These are phyloP conservation scores for Phengaris arion DNA, from an alignment of 2,888 invertebrate genomes.

Conservation along the genomic window DNA sequence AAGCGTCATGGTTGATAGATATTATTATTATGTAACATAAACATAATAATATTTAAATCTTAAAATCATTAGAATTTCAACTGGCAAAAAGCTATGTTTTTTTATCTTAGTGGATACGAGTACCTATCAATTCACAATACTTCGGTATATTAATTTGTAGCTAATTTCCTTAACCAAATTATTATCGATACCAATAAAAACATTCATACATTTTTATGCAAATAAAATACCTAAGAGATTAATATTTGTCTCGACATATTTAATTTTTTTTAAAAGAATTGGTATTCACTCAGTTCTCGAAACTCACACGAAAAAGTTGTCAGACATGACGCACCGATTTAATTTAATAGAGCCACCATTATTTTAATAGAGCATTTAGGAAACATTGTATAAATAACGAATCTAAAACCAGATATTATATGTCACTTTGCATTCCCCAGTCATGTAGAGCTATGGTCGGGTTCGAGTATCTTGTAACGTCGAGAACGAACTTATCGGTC, in stretches of 20 bases:
- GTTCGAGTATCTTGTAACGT: slow-evolving; percentile 22
- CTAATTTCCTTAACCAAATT: too few relatives aligned
- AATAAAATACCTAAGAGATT: not conserved
- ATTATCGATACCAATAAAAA: not conserved
- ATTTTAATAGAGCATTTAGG: slow-evolving; percentile 23
- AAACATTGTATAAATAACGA: slow-evolving; percentile 27
- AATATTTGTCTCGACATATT: not conserved
- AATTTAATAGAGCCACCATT: too few relatives aligned
- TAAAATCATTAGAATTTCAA: too few relatives aligned
- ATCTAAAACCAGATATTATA: slow-evolving; percentile 28
- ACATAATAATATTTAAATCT: too few relatives aligned
- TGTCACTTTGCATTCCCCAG: slow-evolving; percentile 22
- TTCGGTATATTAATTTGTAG: too few relatives aligned
- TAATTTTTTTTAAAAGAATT: slow-evolving; percentile 20
- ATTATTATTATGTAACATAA: too few relatives aligned
- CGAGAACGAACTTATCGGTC: slow-evolving; percentile 20
- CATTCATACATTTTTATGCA: not conserved
- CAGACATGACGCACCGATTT: not conserved
- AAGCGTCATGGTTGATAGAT: too few relatives aligned
- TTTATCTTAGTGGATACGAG: too few relatives aligned
- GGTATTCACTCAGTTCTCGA: not conserved
- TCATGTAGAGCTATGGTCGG: slow-evolving; percentile 11
- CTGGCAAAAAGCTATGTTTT: too few relatives aligned
- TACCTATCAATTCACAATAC: too few relatives aligned
- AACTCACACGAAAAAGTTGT: slow-evolving; percentile 5